Evolutionary conservation across 1,140 invertebrate genomes (phyloP).

Genomic region (Nasonia vitripennis): DNA sequence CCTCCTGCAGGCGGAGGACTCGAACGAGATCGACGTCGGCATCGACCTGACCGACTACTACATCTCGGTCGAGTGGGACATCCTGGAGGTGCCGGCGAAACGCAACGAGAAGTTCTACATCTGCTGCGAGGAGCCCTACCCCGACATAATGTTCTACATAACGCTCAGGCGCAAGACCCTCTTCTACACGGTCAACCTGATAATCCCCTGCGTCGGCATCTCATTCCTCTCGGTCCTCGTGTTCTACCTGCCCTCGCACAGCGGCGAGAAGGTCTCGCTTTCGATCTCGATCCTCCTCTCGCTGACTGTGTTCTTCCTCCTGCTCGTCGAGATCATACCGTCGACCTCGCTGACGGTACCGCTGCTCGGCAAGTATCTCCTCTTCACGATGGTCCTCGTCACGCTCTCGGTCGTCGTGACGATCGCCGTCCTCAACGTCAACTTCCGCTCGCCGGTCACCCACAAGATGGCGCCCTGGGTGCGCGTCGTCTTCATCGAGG

Average conservation of each 20-base stretch:
- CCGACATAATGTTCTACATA: slow-evolving; percentile 98
- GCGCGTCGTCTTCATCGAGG: slow-evolving; percentile 89
- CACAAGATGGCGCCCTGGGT: slow-evolving; percentile 96
- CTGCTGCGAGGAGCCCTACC: slow-evolving; percentile 93
- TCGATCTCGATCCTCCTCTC: slow-evolving; percentile 99
- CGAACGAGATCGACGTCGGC: slow-evolving; percentile 88
- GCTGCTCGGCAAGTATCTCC: slow-evolving; percentile 97
- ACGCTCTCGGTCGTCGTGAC: slow-evolving; percentile 98
- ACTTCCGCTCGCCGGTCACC: slow-evolving; percentile 98
- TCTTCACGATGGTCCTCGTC: slow-evolving; percentile 99
- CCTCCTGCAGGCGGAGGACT: slow-evolving; percentile 86
- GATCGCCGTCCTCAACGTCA: slow-evolving; percentile 98
- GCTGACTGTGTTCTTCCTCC: slow-evolving; percentile 98
- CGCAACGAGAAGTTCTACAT: slow-evolving; percentile 93
- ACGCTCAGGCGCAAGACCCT: slow-evolving; percentile 96
- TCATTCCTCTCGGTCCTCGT: slow-evolving; percentile 98
- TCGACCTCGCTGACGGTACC: slow-evolving; percentile 99
- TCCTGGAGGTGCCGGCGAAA: slow-evolving; percentile 90
- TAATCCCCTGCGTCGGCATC: slow-evolving; percentile 96
- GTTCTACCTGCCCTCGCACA: slow-evolving; percentile 98
- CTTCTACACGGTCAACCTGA: slow-evolving; percentile 98
- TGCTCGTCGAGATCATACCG: slow-evolving; percentile 98
- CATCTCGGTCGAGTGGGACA: slow-evolving; percentile 98
- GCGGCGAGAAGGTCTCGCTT: slow-evolving; percentile 97
- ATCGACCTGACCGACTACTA: slow-evolving; percentile 96